Evolutionary conservation across 2,113 vertebrate species (phyloP).

Genomic region (Gadus chalcogrammus): DNA sequence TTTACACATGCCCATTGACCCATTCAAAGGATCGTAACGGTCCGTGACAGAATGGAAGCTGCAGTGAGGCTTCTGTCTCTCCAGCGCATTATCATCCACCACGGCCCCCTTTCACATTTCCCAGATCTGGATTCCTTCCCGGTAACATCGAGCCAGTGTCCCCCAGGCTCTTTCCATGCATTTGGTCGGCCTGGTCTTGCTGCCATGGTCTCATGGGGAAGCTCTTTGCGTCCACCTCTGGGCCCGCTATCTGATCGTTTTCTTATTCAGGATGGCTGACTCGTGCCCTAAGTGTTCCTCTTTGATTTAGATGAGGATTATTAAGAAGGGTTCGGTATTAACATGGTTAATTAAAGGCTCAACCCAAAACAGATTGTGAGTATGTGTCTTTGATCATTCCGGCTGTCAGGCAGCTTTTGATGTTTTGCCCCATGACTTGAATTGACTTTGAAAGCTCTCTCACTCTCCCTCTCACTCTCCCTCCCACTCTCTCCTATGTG

Average conservation of each 20-base stretch:
- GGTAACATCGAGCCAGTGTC: constrained; percentile 27
- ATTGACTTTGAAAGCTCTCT: neutral
- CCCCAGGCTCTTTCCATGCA: constrained; percentile 10
- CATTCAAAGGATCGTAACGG: constrained; percentile 19
- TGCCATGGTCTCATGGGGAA: constrained; percentile 11
- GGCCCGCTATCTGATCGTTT: constrained; percentile 10
- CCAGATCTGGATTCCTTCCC: constrained; percentile 39
- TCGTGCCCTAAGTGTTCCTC: neutral
- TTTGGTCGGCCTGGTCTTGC: constrained; percentile 33
- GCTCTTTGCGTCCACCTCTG: neutral
- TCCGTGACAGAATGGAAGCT: constrained; percentile 20
- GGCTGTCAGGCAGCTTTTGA: neutral
- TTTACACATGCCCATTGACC: constrained; percentile 38
- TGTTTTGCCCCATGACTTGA: neutral
- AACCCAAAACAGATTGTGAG: neutral
- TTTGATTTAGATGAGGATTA: neutral
- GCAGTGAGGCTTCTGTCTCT: constrained; percentile 25
- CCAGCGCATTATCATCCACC: constrained; percentile 30
- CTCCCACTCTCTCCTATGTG: neutral
- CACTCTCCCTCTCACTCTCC: neutral
- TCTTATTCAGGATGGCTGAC: neutral
- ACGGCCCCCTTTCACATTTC: constrained; percentile 36
- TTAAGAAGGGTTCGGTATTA: neutral
- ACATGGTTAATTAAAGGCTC: neutral
- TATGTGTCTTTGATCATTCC: neutral